Evolutionary conservation across 2,888 invertebrate species (phyloP).

Genomic region (Gastracanthus pulcherrimus): DNA sequence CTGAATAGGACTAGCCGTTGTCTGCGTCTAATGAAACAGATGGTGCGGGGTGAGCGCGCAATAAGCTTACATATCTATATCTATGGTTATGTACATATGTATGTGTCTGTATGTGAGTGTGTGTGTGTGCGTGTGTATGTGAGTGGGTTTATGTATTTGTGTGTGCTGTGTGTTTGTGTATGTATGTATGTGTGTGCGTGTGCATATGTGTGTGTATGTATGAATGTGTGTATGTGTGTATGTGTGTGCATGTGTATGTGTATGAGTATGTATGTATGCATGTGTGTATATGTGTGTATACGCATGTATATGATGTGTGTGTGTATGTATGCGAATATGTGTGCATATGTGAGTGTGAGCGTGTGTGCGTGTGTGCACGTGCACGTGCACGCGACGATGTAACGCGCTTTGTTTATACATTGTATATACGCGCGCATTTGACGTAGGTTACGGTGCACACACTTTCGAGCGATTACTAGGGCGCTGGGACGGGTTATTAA

Average conservation of each 20-base stretch:
- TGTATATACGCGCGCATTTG: not conserved
- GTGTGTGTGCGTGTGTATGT: not conserved
- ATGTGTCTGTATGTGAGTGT: not conserved
- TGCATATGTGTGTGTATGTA: not conserved
- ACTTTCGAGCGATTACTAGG: not conserved
- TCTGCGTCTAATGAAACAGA: conserved; percentile 51
- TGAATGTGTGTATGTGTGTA: not conserved
- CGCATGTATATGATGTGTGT: not conserved
- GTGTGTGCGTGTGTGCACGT: not conserved
- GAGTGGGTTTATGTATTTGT: too few relatives aligned
- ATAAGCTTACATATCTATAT: not conserved
- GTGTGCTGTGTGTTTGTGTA: too few relatives aligned
- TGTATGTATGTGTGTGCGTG: not conserved
- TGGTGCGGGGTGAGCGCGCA: conserved; percentile 18
- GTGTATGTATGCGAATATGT: not conserved
- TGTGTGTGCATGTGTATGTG: too few relatives aligned
- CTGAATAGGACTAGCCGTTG: conserved; percentile 60
- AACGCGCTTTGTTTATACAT: too few relatives aligned
- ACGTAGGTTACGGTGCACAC: too few relatives aligned
- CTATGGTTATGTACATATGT: not conserved
- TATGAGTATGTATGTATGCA: not conserved
- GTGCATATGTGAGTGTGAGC: not conserved
- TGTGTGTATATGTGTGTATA: not conserved
- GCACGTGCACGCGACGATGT: not conserved
- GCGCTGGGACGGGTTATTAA: not conserved